Evolutionary conservation across 2,113 vertebrate genomes (phyloP).

Genomic region (Triplophysa siluroides): DNA sequence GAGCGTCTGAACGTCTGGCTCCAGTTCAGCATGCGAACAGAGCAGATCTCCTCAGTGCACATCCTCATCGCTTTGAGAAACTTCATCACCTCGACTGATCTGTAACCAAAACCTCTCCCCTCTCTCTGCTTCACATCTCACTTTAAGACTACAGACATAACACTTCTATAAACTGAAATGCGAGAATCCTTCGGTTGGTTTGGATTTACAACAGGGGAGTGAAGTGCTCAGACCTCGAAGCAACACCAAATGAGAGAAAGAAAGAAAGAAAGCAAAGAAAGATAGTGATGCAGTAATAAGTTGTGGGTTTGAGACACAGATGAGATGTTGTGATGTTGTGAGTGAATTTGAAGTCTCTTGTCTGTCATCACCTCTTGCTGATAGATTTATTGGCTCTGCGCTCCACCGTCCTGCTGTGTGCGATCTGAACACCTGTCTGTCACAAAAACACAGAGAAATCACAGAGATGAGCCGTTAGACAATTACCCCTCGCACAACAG

Average conservation of each 20-base stretch:
- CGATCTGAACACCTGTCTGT: conserved; percentile 10
- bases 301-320: neutral
- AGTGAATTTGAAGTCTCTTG: neutral
- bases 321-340: conserved; percentile 2
- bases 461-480: neutral
- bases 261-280: neutral
- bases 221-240: conserved; percentile 3
- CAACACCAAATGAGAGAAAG: neutral
- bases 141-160: conserved; percentile 2
- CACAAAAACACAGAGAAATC: neutral
- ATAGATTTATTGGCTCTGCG: neutral
- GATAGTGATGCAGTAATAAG: neutral
- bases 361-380: conserved; percentile 16
- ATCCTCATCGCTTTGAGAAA: neutral
- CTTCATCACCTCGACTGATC: neutral
- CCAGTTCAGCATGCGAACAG: neutral
- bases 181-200: conserved; percentile 15
- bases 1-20: neutral
- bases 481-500: neutral
- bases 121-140: neutral
- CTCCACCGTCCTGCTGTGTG: neutral
- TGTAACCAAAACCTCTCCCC: neutral
- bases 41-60: neutral
- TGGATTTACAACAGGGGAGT: neutral
- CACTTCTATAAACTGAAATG: neutral